Evolutionary conservation across 2,888 invertebrate genomes (phyloP), one percentile per base, ranked within the genome.

Genomic region (Drosophila niveifrons): DNA sequence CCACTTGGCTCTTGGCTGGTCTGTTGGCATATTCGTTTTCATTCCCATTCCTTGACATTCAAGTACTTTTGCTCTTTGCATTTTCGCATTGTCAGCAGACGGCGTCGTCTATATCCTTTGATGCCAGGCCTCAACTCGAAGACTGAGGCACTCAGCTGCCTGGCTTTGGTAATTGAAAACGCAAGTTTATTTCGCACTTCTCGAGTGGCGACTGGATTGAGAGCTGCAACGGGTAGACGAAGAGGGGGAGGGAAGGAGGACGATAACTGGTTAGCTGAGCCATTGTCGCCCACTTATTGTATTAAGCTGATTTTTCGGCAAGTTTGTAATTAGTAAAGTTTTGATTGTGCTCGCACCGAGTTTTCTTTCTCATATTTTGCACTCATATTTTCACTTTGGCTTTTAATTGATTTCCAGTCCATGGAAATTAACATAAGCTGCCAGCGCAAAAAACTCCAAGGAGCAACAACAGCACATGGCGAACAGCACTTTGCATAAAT

Each of bases 321-420:
- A 91, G 86, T 82, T 56, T 90, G 83, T 90, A 90, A 91, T 90
- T 90, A 90, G 90, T 88, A 90, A 90, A 90, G 91, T 90, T 91
- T 89, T 90, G 88, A 85, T 87, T 86, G 89, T 86, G 36, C 36
- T 58, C 72, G 58, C 57, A 52, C 66, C 31, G 36, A 71, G 66
- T 68, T 68, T 74, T 74, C 82, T 76, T 84, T 50, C 55, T 64
- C 75, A 73, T 73, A 62, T 75, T 68, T 55, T 53, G n/a, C 66
- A 68, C 62, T 66, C 76, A 73, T 73, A 62, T 75, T 69, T 58
- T 55, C 69, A 73, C 62, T 66, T 36, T 62, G 62, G 39, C 39
- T 48, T 62, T 57, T 72, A 88, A 88, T 87, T 84, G 87, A 88
- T 84, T 83, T 80, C 66, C 66, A 58, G 53, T 66, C 55, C 82